A percentile compares a stretch with the other conserved stretches of the same genome.
These are phyloP conservation scores for Dione juno DNA, from an alignment of 2,888 invertebrate genomes.

Conservation along the genomic window DNA sequence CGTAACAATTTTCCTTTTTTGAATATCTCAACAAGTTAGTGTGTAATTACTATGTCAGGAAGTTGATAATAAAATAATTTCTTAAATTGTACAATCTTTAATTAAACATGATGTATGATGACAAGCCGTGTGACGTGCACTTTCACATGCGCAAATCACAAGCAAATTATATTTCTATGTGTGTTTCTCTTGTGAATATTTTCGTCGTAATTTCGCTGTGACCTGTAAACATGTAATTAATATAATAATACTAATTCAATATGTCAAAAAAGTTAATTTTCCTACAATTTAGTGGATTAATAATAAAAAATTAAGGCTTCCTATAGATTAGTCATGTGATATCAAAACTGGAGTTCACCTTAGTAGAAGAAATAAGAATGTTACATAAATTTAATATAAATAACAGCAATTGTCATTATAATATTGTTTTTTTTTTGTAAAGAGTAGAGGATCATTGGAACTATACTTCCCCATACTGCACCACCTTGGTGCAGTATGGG, in stretches of 20 bases:
- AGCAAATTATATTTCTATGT: conserved; percentile 42
- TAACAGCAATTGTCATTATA: no score
- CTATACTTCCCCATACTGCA: no score
- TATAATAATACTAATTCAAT: conserved; percentile 42
- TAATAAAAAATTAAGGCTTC: neutral
- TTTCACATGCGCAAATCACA: conserved; percentile 37
- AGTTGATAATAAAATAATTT: conserved; percentile 23
- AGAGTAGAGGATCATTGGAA: no score
- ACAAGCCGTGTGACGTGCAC: conserved; percentile 40
- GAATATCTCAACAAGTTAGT: neutral
- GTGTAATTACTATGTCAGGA: conserved; percentile 25
- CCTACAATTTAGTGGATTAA: neutral
- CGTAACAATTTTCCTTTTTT: neutral
- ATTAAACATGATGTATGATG: conserved; percentile 29
- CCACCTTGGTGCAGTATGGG: no score
- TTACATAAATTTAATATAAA: no score
- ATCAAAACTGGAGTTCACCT: no score
- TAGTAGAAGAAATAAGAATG: no score
- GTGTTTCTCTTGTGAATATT: conserved; percentile 46
- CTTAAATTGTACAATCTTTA: conserved; percentile 21
- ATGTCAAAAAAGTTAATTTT: conserved; percentile 10
- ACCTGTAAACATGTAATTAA: conserved; percentile 32
- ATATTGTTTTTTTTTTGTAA: no score
- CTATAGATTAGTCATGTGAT: no score
- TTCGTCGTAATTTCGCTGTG: conserved; percentile 42